phyloP scores from a whole-genome alignment of 2,888 invertebrate species.

The Andrena trimmerana region DNA sequence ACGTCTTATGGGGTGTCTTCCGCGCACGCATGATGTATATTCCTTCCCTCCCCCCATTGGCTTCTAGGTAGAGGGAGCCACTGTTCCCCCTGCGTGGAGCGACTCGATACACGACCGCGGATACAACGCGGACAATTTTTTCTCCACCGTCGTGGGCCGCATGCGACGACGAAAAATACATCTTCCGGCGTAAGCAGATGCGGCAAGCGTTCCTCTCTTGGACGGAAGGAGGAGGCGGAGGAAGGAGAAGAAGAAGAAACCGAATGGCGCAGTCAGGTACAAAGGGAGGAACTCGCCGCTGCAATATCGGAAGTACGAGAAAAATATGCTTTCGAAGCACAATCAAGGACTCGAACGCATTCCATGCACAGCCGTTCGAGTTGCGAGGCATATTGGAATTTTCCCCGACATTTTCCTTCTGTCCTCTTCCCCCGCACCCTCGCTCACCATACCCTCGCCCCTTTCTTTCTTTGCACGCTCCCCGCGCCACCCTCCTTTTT shows the following conservation, averaged over 20 bases:
- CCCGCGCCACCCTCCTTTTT: slow-evolving; percentile 14
- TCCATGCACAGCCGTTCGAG: slow-evolving; percentile 80
- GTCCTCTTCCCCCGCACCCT: background rate
- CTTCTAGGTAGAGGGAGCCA: slow-evolving; percentile 11
- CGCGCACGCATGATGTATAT: slow-evolving; percentile 24
- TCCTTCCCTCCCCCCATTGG: background rate
- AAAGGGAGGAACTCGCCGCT: slow-evolving; percentile 71
- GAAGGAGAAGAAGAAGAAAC: slow-evolving; percentile 19
- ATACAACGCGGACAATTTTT: slow-evolving; percentile 40
- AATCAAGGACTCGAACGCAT: slow-evolving; percentile 83
- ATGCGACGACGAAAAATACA: slow-evolving; percentile 51
- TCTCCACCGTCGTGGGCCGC: background rate
- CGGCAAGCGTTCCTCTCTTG: slow-evolving; percentile 11
- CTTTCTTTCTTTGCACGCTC: slow-evolving; percentile 10
- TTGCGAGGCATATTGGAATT: slow-evolving; percentile 83
- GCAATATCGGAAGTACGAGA: slow-evolving; percentile 79
- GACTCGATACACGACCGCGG: slow-evolving; percentile 18
- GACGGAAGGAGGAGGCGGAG: slow-evolving; percentile 27
- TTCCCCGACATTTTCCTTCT: slow-evolving; percentile 72
- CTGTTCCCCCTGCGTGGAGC: background rate
- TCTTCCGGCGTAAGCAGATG: slow-evolving; percentile 47
- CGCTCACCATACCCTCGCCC: slow-evolving; percentile 15
- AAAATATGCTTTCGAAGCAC: slow-evolving; percentile 83
- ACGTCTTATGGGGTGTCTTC: slow-evolving; percentile 35
- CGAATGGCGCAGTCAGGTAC: slow-evolving; percentile 67